Percentiles rank a stretch among this genome's conserved stretches.
Evolutionary conservation across 2,888 invertebrate species (phyloP).

Genomic region (Netelia fuscicornis): DNA sequence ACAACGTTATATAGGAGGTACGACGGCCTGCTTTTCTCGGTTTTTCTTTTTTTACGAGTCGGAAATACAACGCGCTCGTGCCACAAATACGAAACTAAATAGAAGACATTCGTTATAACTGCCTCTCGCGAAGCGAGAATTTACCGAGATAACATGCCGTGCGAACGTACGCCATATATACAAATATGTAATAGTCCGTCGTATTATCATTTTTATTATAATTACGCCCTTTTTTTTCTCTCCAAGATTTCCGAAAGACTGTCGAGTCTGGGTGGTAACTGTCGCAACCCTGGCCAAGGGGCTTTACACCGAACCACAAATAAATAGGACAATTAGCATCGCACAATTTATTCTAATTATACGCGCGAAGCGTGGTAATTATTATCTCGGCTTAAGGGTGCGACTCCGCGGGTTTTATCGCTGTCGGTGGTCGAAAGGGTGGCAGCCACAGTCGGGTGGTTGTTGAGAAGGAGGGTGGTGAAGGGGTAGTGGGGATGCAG

Average conservation of each 20-base stretch:
- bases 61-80: slow-evolving; percentile 23
- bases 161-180: neutral
- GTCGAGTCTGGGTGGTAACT: slow-evolving; percentile 12
- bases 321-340: slow-evolving; percentile 80
- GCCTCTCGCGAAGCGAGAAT: slow-evolving; percentile 24
- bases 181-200: neutral
- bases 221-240: neutral
- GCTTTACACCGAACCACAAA: slow-evolving; percentile 72
- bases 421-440: slow-evolving; percentile 57
- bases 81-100: slow-evolving; percentile 17
- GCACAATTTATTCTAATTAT: slow-evolving; percentile 80
- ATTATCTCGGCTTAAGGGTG: slow-evolving; percentile 78
- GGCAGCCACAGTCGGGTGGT: slow-evolving; percentile 33
- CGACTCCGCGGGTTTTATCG: slow-evolving; percentile 60
- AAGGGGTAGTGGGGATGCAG: slow-evolving; percentile 39
- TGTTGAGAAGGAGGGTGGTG: slow-evolving; percentile 8
- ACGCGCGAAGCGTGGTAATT: slow-evolving; percentile 74
- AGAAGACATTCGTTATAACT: slow-evolving; percentile 26
- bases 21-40: neutral
- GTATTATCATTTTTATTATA: neutral
- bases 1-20: slow-evolving; percentile 15
- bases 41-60: slow-evolving; percentile 5
- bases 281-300: slow-evolving; percentile 44
- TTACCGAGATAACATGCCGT: slow-evolving; percentile 28
- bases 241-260: slow-evolving; percentile 12